Conservation (phyloP, 2,888 invertebrate species). For the Drosophila greeni region DNA sequence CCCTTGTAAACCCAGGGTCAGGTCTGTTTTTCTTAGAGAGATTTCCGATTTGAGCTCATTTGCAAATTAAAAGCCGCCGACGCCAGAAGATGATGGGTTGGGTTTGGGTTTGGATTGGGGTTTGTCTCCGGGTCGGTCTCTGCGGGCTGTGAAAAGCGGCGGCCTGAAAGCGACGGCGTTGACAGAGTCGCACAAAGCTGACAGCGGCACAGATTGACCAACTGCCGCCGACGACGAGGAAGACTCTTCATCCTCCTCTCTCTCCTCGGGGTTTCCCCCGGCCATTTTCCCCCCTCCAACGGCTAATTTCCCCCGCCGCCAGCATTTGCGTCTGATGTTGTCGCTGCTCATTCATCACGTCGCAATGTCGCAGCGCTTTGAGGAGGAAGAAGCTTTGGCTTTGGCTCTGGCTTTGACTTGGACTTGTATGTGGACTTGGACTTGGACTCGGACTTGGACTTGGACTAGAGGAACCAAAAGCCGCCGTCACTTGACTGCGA, state of each 20-base stretch:
- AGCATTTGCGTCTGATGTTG: conserved; percentile 48
- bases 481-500: conserved; percentile 17
- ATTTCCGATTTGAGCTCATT: conserved; percentile 56
- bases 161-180: conserved; percentile 45
- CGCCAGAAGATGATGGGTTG: conserved; percentile 16
- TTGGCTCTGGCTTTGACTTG: conserved; percentile 29
- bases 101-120: neutral
- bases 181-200: conserved; percentile 69
- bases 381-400: conserved; percentile 22
- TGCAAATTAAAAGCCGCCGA: conserved; percentile 64
- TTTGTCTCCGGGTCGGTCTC: neutral
- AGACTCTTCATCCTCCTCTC: neutral
- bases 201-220: conserved; percentile 46
- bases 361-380: conserved; percentile 36
- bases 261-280: neutral
- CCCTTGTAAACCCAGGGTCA: conserved; percentile 5
- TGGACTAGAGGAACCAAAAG: conserved; percentile 39
- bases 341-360: conserved; percentile 67
- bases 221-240: neutral
- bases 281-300: conserved; percentile 9
- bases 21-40: neutral
- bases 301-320: conserved; percentile 31
- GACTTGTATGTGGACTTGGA: conserved; percentile 36
- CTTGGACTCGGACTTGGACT: conserved; percentile 46
- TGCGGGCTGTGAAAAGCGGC: conserved; percentile 19